These are phyloP conservation scores for Polyommatus icarus DNA, from an alignment of 2,888 invertebrate species.

Conservation along the genomic window DNA sequence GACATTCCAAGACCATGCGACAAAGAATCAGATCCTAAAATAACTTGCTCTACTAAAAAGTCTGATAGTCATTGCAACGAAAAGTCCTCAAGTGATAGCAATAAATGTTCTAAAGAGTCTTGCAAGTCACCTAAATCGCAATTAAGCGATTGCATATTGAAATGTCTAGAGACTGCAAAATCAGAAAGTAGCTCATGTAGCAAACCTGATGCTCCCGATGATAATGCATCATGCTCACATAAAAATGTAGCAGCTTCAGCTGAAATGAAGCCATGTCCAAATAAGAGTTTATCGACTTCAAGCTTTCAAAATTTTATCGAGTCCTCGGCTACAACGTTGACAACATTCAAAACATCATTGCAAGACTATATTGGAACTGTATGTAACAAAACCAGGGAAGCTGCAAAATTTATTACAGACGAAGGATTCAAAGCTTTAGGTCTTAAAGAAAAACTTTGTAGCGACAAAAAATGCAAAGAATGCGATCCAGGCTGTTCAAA, in stretches of 20 bases:
- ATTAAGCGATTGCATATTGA: neutral
- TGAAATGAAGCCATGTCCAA: neutral
- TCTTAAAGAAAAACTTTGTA: slow-evolving; percentile 41
- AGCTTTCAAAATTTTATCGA: neutral
- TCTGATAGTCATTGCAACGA: neutral
- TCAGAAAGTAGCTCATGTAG: neutral
- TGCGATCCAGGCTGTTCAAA: slow-evolving; percentile 1
- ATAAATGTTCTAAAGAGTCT: neutral
- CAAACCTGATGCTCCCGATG: neutral
- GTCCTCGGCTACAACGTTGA: neutral
- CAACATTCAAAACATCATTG: neutral
- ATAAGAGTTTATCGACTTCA: neutral
- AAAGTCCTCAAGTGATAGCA: neutral
- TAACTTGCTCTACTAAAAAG: neutral
- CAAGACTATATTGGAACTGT: slow-evolving; percentile 1
- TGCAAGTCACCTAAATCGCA: neutral
- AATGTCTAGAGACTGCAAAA: neutral
- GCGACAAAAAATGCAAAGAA: slow-evolving; percentile 38
- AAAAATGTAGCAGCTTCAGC: neutral
- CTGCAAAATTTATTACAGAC: neutral
- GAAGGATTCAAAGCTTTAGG: slow-evolving; percentile 34
- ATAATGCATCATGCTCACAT: neutral
- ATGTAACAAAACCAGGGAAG: neutral
- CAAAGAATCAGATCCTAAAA: neutral
- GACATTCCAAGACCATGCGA: neutral